Evolutionary conservation across 2,888 invertebrate genomes (phyloP).

Genomic region (Anthophora plumipes): DNA sequence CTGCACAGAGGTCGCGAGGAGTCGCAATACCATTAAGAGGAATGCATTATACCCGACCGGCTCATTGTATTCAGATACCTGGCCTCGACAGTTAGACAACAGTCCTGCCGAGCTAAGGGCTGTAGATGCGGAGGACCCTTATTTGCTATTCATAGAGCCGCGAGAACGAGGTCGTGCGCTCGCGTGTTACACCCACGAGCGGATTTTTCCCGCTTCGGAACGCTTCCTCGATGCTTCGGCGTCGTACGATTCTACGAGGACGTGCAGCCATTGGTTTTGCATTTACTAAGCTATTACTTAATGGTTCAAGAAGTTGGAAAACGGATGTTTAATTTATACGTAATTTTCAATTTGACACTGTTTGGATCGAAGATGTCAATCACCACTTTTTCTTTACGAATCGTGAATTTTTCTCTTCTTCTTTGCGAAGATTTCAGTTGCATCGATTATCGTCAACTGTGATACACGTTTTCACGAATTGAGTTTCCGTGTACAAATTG

Average conservation of each 20-base stretch:
- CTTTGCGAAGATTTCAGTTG: too few species aligned
- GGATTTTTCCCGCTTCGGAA: constrained; percentile 36
- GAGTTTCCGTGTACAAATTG: too few species aligned
- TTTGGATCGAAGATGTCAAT: too few species aligned
- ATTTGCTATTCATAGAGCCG: constrained; percentile 80
- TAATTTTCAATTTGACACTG: too few species aligned
- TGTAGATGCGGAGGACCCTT: constrained; percentile 63
- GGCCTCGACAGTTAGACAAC: constrained; percentile 44
- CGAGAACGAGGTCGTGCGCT: constrained; percentile 61
- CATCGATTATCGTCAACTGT: too few species aligned
- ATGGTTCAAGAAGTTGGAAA: too few species aligned
- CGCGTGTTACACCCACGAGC: constrained; percentile 72
- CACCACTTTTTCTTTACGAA: too few species aligned
- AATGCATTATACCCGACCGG: constrained; percentile 74
- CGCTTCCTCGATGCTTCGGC: constrained; percentile 26
- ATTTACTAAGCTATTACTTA: too few species aligned
- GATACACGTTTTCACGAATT: too few species aligned
- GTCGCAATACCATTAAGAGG: constrained; percentile 75
- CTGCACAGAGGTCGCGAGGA: constrained; percentile 60
- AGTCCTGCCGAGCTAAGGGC: constrained; percentile 13
- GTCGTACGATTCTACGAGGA: constrained; percentile 10
- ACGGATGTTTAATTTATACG: too few species aligned
- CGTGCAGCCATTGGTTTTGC: neutral
- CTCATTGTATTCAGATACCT: constrained; percentile 82
- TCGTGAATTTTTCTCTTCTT: too few species aligned